Evolutionary conservation across 2,113 vertebrate species (phyloP).

Genomic region (Cheirogaleus medius): DNA sequence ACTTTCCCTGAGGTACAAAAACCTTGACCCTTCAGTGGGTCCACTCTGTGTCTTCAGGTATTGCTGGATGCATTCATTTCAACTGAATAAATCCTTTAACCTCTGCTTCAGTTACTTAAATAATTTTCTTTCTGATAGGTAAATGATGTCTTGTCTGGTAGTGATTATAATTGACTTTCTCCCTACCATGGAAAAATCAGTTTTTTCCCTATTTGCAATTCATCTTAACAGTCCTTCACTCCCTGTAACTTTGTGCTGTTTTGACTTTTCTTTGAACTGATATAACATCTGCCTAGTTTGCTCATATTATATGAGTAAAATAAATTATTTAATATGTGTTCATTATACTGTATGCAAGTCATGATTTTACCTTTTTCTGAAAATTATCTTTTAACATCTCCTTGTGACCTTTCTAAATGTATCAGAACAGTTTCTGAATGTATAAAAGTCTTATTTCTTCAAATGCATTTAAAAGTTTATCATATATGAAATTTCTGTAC

Average conservation of each 20-base stretch:
- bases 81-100: background rate
- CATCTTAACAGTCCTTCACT: background rate
- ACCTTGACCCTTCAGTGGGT: accelerated
- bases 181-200: background rate
- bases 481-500: background rate
- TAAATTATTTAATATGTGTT: background rate
- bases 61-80: background rate
- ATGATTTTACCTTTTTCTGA: background rate
- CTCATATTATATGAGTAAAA: background rate
- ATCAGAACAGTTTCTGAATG: background rate
- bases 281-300: background rate
- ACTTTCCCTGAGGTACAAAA: background rate
- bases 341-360: background rate
- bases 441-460: background rate
- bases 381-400: background rate
- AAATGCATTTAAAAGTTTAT: background rate
- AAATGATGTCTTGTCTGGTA: background rate
- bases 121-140: background rate
- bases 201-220: background rate
- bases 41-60: background rate
- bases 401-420: background rate
- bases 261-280: background rate
- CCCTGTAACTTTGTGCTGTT: background rate
- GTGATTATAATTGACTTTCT: background rate
- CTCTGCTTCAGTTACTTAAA: background rate